Base-by-base conservation (phyloP, 2,113 vertebrate species). In the Melanocharis versteri region DNA sequence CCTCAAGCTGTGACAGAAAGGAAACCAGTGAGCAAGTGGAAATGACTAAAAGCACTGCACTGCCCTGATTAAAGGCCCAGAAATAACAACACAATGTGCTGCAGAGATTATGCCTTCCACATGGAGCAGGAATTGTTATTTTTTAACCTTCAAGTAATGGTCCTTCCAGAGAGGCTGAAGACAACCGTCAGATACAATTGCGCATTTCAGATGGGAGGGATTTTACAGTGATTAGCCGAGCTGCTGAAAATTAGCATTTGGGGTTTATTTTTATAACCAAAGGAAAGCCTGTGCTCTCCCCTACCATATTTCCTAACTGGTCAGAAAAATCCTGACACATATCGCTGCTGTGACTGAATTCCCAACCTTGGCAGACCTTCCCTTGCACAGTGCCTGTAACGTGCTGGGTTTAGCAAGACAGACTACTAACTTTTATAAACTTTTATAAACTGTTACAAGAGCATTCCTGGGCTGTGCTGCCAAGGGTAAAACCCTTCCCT, bases 41-140 rank as follows among this genome's bases (percentile, higher is more conserved):
- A 96, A 89, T 94, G 68, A 90, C 90, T 92, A 62, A 94, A 35
- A 83, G 78, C 87, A 65, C 82, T 92, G 90, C 69, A n/a, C 80
- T 60, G 68, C 58, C 54, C 93, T 92, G 94, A 97, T 96, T 94
- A 96, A 87, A 94, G 53, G 51, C 80, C 80, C 93, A 90, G 88
- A 82, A 95, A 92, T 84, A 94, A 93, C 40, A 83, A 44, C 56
- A 65, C 60, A 57, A 66, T 7, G 0, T 91, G 75, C 75, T 81
- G 76, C 57, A 66, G 37, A 87, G 81, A 94, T 88, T 66, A 68
- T 57, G 70, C n/a, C 45, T 93, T 78, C 72, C 77, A 75, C 65
- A 56, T 6, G 17, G 48, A 87, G 37, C 40, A 61, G 33, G 39
- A 85, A 80, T 93, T 82, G 87, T 89, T 94, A 57, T 78, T 89